Evolutionary conservation across 2,113 vertebrate genomes (phyloP).

Genomic region (Microtus oregoni): DNA sequence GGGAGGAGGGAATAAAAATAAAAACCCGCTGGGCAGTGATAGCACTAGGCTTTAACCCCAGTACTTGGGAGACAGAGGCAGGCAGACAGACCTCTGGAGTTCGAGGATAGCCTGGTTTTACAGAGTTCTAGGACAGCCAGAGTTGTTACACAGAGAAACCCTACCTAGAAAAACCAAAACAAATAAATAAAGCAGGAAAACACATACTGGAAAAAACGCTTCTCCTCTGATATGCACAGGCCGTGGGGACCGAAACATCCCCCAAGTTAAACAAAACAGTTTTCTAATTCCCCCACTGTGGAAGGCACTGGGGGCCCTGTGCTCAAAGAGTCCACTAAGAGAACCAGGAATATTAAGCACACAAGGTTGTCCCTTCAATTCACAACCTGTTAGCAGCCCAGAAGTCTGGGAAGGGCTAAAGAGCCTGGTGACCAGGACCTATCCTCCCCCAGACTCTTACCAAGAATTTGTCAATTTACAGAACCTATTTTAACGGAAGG

Average conservation of each 20-base stretch:
- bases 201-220: not conserved
- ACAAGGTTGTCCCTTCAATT: not conserved
- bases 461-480: not conserved
- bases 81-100: not conserved
- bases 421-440: not conserved
- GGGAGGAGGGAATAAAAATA: not conserved
- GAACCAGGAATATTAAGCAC: not conserved
- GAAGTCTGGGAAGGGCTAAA: not conserved
- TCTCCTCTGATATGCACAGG: not conserved
- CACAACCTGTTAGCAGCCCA: not conserved
- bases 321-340: not conserved
- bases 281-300: not conserved
- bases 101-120: not conserved
- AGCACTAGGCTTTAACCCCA: not conserved
- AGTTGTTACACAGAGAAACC: not conserved
- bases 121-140: not conserved
- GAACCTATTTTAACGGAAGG: not conserved
- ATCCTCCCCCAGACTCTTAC: not conserved
- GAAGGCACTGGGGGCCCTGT: not conserved
- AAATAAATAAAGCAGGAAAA: not conserved
- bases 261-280: not conserved
- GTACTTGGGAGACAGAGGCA: not conserved
- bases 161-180: not conserved
- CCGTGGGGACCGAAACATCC: not conserved
- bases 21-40: not conserved